Conservation (phyloP, 2,888 invertebrate species). For the Volucella inanis region DNA sequence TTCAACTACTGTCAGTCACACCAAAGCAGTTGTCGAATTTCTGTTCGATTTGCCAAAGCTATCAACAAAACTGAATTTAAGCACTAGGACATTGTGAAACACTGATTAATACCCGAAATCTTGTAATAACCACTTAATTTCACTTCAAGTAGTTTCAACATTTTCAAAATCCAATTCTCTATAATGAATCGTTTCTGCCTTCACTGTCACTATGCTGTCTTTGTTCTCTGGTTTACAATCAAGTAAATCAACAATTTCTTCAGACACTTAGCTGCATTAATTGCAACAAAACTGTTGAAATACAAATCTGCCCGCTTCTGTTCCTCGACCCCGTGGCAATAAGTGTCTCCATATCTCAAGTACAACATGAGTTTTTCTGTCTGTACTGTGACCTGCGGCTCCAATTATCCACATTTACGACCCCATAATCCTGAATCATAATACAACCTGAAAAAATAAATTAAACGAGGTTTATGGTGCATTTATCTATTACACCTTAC, state of each 20-base stretch:
- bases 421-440: constrained; percentile 52
- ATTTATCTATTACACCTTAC: neutral
- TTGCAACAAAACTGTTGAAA: constrained; percentile 55
- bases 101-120: neutral
- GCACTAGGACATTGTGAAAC: constrained; percentile 16
- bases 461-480: constrained; percentile 1
- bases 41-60: neutral
- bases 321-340: no score
- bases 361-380: neutral
- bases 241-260: constrained; percentile 49
- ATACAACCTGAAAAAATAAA: constrained; percentile 23
- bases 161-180: constrained; percentile 20
- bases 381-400: constrained; percentile 22
- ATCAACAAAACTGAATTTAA: constrained; percentile 12
- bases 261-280: constrained; percentile 47
- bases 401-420: constrained; percentile 57
- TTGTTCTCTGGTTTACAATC: constrained; percentile 15
- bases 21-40: neutral
- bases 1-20: no score
- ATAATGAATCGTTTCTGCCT: constrained; percentile 4
- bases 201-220: neutral
- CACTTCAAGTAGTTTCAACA: constrained; percentile 4
- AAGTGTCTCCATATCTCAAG: constrained; percentile 4
- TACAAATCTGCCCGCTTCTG: constrained; percentile 14
- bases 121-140: constrained; percentile 12